Evolutionary conservation across 1,140 invertebrate species (phyloP).

Genomic region (Drosophila parabipectinata): DNA sequence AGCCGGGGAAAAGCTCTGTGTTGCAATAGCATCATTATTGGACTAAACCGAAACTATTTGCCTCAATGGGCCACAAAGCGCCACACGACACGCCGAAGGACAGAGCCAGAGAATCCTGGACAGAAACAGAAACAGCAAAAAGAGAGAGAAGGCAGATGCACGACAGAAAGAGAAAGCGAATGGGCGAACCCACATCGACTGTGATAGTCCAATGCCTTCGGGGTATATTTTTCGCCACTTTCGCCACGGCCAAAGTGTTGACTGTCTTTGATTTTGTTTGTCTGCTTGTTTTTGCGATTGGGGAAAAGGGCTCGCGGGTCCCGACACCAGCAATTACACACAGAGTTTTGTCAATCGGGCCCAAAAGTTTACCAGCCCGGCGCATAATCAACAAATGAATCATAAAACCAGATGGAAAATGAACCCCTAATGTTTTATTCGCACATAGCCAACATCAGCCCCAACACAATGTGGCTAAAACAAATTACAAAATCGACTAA

Average conservation of each 20-base stretch:
- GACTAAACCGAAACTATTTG: constrained; percentile 80
- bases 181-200: constrained; percentile 17
- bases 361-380: constrained; percentile 8
- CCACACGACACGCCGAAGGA: constrained; percentile 57
- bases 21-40: constrained; percentile 78
- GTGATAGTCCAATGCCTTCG: constrained; percentile 65
- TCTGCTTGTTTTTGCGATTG: constrained; percentile 34
- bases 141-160: not conserved
- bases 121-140: constrained; percentile 3
- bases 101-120: constrained; percentile 7
- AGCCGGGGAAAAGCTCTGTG: constrained; percentile 30
- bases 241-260: constrained; percentile 66
- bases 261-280: constrained; percentile 80
- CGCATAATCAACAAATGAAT: constrained; percentile 43
- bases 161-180: not conserved
- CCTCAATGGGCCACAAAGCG: constrained; percentile 74
- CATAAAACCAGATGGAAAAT: constrained; percentile 19
- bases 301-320: constrained; percentile 13
- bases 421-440: constrained; percentile 1
- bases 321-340: constrained; percentile 41
- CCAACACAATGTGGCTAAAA: constrained; percentile 30
- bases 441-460: not conserved
- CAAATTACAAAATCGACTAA: constrained; percentile 52
- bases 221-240: constrained; percentile 77
- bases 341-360: constrained; percentile 35